Evolutionary conservation across 2,888 invertebrate genomes (phyloP).

Genomic region (Parnassius mnemosyne): DNA sequence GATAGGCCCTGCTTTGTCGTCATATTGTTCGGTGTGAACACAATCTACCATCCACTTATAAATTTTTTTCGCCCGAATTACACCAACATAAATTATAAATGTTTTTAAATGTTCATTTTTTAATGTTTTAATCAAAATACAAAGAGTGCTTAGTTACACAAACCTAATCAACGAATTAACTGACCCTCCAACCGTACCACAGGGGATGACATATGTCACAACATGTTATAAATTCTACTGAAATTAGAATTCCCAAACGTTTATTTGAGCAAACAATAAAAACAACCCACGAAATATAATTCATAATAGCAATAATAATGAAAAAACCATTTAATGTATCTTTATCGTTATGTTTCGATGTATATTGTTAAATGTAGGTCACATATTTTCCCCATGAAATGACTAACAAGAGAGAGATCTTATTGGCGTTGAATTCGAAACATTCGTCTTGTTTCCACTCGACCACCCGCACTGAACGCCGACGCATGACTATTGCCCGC

Average conservation of each 20-base stretch:
- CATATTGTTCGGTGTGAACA: too few species aligned
- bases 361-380: not conserved
- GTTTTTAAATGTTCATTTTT: too few species aligned
- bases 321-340: too few species aligned
- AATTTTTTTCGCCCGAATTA: too few species aligned
- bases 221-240: not conserved
- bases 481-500: not conserved
- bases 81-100: too few species aligned
- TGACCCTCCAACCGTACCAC: not conserved
- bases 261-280: too few species aligned
- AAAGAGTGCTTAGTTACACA: not conserved
- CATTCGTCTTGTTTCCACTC: constrained; percentile 4
- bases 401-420: not conserved
- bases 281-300: too few species aligned
- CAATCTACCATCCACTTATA: too few species aligned
- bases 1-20: too few species aligned
- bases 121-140: too few species aligned
- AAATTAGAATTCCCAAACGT: not conserved
- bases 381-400: not conserved
- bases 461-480: constrained; percentile 19
- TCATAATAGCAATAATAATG: too few species aligned
- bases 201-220: constrained; percentile 3
- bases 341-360: too few species aligned
- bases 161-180: constrained; percentile 5
- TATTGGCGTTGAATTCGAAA: constrained; percentile 7